These are phyloP conservation scores for Halcyon senegalensis DNA, from an alignment of 2,113 vertebrate genomes.

Conservation along the genomic window DNA sequence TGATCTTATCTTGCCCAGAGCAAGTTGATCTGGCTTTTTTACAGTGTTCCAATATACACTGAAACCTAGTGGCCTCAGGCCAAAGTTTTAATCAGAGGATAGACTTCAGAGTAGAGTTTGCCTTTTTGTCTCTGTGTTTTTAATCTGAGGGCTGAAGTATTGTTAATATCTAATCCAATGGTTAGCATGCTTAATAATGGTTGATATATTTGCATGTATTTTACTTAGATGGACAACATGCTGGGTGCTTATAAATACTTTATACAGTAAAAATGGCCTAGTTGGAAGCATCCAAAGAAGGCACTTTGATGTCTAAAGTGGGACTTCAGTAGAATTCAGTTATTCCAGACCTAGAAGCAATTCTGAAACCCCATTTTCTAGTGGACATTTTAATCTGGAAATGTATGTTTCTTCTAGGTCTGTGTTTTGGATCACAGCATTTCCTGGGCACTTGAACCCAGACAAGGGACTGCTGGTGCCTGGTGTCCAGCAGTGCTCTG, in stretches of 20 bases:
- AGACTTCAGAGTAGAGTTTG: background rate
- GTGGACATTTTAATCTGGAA: background rate
- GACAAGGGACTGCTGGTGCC: background rate
- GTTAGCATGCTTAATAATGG: background rate
- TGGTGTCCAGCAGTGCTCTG: background rate
- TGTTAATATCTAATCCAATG: background rate
- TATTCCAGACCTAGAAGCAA: background rate
- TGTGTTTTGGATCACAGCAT: background rate
- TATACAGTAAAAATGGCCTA: background rate
- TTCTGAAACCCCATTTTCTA: background rate
- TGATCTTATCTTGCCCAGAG: background rate
- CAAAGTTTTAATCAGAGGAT: background rate
- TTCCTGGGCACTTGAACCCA: background rate
- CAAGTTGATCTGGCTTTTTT: background rate
- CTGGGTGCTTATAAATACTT: background rate
- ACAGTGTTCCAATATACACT: background rate
- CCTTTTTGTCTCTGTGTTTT: background rate
- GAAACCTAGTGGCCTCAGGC: background rate
- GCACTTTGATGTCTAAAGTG: background rate
- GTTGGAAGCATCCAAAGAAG: background rate
- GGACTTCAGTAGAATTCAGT: background rate
- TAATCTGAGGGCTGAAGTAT: background rate
- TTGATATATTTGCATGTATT: background rate
- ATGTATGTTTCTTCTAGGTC: background rate
- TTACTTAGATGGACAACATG: background rate